phyloP scores from a whole-genome alignment of 2,797 vertebrate genomes.

The Microhierax caerulescens region DNA sequence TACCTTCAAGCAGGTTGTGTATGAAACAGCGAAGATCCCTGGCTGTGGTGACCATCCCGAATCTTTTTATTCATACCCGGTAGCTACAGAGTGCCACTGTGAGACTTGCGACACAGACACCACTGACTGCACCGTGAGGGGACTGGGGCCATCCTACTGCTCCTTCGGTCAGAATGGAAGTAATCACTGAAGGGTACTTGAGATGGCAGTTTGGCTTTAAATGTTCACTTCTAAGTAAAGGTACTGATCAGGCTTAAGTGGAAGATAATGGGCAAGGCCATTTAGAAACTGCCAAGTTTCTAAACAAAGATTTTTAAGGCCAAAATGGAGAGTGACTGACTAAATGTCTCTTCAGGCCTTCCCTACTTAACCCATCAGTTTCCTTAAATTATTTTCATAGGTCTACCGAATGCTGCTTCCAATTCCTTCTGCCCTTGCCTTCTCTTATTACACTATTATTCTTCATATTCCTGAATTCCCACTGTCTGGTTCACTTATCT shows the following conservation, averaged over 20 bases:
- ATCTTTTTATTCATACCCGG: slow-evolving; percentile 82
- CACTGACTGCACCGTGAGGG: slow-evolving; percentile 82
- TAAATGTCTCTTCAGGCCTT: background rate
- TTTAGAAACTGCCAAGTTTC: background rate
- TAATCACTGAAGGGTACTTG: slow-evolving; percentile 43
- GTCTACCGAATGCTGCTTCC: background rate
- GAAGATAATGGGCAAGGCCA: background rate
- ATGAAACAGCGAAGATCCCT: slow-evolving; percentile 82
- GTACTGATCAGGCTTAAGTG: background rate
- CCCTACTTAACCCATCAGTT: background rate
- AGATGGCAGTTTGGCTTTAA: background rate
- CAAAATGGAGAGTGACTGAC: background rate
- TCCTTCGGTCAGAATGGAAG: slow-evolving; percentile 65
- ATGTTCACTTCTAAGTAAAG: background rate
- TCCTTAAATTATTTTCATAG: background rate
- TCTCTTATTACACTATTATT: background rate
- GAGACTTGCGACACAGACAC: slow-evolving; percentile 75
- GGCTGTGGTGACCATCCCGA: slow-evolving; percentile 79
- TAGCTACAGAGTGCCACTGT: slow-evolving; percentile 87
- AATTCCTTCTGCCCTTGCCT: background rate
- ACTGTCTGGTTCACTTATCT: background rate
- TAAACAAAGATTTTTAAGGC: background rate
- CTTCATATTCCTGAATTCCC: background rate
- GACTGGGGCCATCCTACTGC: slow-evolving; percentile 78
- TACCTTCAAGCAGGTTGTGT: slow-evolving; percentile 83